Conservation (phyloP, 2,113 vertebrate genomes). For the Hyperopisus bebe region DNA sequence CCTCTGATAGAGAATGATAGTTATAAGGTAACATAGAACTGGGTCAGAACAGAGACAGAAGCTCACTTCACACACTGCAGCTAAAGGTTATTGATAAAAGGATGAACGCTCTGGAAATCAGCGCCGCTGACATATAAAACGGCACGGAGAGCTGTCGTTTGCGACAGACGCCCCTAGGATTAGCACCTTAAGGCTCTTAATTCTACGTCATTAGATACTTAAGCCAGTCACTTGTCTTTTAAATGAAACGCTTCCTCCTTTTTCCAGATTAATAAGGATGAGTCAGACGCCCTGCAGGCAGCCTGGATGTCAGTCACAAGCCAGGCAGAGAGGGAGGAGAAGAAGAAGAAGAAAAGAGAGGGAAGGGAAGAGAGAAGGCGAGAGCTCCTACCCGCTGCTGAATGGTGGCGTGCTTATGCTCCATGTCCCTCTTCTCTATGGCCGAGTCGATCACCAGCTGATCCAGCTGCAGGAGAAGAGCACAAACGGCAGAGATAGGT, state of each 20-base stretch:
- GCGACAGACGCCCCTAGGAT: constrained; percentile 43
- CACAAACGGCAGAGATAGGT: background rate
- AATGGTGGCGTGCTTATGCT: constrained; percentile 87
- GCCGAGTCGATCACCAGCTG: constrained; percentile 96
- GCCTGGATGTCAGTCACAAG: background rate
- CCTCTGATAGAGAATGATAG: background rate
- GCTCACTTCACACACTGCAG: background rate
- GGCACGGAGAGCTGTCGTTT: constrained; percentile 20
- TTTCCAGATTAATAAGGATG: constrained; percentile 35
- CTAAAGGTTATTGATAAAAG: background rate
- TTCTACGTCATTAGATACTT: constrained; percentile 44
- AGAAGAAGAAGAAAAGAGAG: background rate
- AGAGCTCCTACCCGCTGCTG: constrained; percentile 80
- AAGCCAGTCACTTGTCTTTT: constrained; percentile 37
- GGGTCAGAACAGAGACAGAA: background rate
- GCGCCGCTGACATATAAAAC: background rate
- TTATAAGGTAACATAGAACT: background rate
- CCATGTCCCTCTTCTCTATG: constrained; percentile 95
- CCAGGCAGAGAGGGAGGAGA: background rate
- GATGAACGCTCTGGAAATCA: background rate
- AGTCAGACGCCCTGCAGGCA: constrained; percentile 22
- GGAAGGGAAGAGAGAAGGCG: background rate
- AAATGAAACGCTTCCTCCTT: constrained; percentile 38
- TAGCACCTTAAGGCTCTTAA: constrained; percentile 42
- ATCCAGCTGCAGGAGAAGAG: constrained; percentile 68